Evolutionary conservation across 1,140 invertebrate species (phyloP).

Genomic region (Macrosteles quadrilineatus): DNA sequence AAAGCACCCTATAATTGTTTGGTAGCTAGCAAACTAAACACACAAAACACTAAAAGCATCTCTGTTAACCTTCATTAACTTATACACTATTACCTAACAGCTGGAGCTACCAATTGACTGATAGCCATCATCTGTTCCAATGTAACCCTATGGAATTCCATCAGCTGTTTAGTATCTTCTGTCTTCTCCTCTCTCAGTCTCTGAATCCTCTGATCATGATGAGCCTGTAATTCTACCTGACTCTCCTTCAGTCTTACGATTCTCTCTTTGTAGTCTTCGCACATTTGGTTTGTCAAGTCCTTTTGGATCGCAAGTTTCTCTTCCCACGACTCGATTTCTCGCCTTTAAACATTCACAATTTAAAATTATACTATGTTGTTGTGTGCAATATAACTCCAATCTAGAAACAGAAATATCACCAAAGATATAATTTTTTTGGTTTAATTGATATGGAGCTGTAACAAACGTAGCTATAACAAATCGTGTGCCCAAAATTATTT

Average conservation of each 20-base stretch:
- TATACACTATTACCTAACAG: not conserved
- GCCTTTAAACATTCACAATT: not conserved
- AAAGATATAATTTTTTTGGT: no score
- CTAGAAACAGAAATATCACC: no score
- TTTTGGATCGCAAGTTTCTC: not conserved
- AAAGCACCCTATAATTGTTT: no score
- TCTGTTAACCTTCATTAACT: no score
- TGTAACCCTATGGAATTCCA: not conserved
- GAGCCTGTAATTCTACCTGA: not conserved
- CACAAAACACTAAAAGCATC: no score
- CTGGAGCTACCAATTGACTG: not conserved
- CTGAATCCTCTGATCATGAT: not conserved
- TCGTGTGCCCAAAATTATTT: no score
- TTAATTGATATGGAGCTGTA: no score
- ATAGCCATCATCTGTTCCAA: not conserved
- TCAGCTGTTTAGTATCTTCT: conserved; percentile 7
- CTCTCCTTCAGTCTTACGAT: not conserved
- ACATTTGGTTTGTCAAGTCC: not conserved
- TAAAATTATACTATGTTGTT: no score
- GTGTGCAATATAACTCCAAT: no score
- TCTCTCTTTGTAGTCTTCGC: conserved; percentile 4
- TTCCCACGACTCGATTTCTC: conserved; percentile 15
- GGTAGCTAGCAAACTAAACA: no score
- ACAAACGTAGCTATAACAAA: no score
- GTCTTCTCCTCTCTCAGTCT: not conserved